A percentile compares a stretch with the other conserved stretches of the same genome.
These are phyloP conservation scores for Perizoma flavofasciatum DNA, from an alignment of 2,888 invertebrate genomes.

Conservation along the genomic window DNA sequence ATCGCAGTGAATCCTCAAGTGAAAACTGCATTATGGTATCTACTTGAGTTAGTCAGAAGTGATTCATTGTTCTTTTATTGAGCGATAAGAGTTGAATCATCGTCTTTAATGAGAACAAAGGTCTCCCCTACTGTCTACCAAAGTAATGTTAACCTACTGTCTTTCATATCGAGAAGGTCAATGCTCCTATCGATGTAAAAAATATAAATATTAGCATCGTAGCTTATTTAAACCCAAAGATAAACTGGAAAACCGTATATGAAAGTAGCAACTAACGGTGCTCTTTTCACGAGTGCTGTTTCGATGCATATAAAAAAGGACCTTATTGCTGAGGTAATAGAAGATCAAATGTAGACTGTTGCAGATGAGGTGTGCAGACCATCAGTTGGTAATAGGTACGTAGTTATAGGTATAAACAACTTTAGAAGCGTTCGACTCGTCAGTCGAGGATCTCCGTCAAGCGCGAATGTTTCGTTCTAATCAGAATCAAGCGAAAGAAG, in stretches of 20 bases:
- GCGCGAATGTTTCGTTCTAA: constrained; percentile 31
- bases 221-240: constrained; percentile 24
- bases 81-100: constrained; percentile 1
- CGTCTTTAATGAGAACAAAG: background rate
- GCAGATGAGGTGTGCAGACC: constrained; percentile 31
- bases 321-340: constrained; percentile 19
- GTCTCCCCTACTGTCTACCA: constrained; percentile 19
- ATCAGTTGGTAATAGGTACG: constrained; percentile 26
- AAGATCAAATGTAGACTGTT: constrained; percentile 14
- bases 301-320: constrained; percentile 18
- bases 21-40: too few relatives aligned
- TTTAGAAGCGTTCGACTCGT: constrained; percentile 33
- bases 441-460: constrained; percentile 39
- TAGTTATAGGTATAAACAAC: constrained; percentile 34
- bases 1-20: too few relatives aligned
- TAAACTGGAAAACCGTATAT: constrained; percentile 33
- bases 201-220: constrained; percentile 32
- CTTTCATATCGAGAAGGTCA: constrained; percentile 32
- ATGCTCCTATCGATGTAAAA: constrained; percentile 29
- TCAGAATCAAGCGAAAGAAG: constrained; percentile 14
- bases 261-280: constrained; percentile 40
- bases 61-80: background rate
- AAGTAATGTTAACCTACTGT: constrained; percentile 23
- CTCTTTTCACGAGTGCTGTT: constrained; percentile 4
- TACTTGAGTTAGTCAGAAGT: too few relatives aligned